Evolutionary conservation across 2,888 invertebrate genomes (phyloP).

Genomic region (Spicauda simplicius): DNA sequence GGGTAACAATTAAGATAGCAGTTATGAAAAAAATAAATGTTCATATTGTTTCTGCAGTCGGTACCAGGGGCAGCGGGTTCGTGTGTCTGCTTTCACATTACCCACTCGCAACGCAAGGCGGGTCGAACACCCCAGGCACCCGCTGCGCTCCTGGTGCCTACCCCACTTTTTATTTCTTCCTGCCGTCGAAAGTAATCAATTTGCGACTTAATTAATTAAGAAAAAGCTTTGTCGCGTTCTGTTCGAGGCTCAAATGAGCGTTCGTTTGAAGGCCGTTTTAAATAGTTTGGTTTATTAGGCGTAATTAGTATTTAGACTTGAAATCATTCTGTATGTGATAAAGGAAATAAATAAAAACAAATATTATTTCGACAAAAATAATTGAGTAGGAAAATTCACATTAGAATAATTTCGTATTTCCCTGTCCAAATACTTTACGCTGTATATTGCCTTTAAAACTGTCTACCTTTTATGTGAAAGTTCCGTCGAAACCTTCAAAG

Average conservation of each 20-base stretch:
- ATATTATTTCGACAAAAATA: too few relatives aligned
- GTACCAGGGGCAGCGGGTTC: constrained; percentile 77
- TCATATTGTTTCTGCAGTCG: constrained; percentile 58
- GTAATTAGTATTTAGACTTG: background rate
- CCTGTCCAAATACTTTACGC: too few relatives aligned
- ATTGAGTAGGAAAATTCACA: too few relatives aligned
- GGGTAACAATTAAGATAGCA: too few relatives aligned
- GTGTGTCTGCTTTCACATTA: constrained; percentile 85
- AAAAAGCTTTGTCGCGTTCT: constrained; percentile 63
- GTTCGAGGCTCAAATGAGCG: constrained; percentile 41
- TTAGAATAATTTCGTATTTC: too few relatives aligned
- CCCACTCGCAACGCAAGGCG: constrained; percentile 79
- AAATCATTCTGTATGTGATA: too few relatives aligned
- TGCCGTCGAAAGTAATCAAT: constrained; percentile 83
- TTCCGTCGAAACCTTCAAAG: too few relatives aligned
- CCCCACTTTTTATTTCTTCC: constrained; percentile 81
- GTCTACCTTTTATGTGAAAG: too few relatives aligned
- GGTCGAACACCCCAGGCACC: constrained; percentile 59
- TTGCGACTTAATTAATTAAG: constrained; percentile 84
- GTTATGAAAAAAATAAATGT: too few relatives aligned
- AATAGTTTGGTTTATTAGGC: background rate
- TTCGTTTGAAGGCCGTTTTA: constrained; percentile 41
- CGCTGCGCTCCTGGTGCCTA: constrained; percentile 72
- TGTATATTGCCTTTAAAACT: too few relatives aligned
- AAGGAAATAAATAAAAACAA: too few relatives aligned